Evolutionary conservation across 2,113 vertebrate genomes (phyloP).

Genomic region (Piaya cayana): DNA sequence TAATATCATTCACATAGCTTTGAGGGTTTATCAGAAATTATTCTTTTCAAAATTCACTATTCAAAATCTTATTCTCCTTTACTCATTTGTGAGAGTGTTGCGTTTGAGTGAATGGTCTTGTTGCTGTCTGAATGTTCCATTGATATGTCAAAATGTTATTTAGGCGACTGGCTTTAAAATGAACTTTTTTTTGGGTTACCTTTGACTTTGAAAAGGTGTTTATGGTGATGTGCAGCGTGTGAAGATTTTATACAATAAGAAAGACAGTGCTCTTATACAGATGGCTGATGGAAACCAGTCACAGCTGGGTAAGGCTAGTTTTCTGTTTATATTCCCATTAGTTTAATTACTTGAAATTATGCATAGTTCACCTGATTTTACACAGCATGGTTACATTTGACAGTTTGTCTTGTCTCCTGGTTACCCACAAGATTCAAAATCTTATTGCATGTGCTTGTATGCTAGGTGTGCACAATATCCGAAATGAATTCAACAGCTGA

Average conservation of each 20-base stretch:
- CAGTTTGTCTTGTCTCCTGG: background rate
- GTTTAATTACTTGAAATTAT: background rate
- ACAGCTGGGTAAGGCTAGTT: constrained; percentile 88
- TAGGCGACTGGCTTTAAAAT: constrained; percentile 79
- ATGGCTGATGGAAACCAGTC: constrained; percentile 97
- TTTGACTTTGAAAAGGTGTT: constrained; percentile 91
- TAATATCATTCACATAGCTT: constrained; percentile 88
- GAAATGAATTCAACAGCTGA: background rate
- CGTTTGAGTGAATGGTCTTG: constrained; percentile 78
- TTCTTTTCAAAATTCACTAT: constrained; percentile 88
- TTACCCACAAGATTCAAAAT: background rate
- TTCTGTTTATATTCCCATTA: background rate
- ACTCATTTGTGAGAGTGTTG: constrained; percentile 85
- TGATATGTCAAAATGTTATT: constrained; percentile 77
- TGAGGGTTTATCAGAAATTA: constrained; percentile 89
- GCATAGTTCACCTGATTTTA: background rate
- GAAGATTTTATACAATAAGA: constrained; percentile 99
- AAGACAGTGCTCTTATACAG: constrained; percentile 98
- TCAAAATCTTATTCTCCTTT: constrained; percentile 86
- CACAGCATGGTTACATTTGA: background rate
- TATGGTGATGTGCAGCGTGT: constrained; percentile 98
- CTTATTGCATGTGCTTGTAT: background rate
- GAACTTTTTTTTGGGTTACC: constrained; percentile 80
- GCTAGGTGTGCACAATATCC: background rate
- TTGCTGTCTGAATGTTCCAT: constrained; percentile 86